Percentiles rank a stretch among this genome's conserved stretches.
These are phyloP conservation scores for Morelia viridis DNA, from an alignment of 2,797 vertebrate genomes.

Conservation along the genomic window DNA sequence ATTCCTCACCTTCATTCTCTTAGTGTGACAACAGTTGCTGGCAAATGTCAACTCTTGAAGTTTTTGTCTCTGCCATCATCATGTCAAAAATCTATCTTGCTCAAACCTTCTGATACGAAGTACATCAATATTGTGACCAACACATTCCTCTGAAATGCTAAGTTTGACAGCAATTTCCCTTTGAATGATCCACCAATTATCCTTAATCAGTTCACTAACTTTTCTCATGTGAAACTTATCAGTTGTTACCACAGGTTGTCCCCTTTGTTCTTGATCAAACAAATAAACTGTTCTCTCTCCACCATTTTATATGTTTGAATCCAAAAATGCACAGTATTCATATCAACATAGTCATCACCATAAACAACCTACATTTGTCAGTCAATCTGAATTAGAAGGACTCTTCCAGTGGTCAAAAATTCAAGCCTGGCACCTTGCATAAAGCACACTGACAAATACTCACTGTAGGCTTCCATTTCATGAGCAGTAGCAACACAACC, in stretches of 20 bases:
- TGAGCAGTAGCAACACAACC: not conserved
- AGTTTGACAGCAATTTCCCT: not conserved
- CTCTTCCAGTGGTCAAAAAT: not conserved
- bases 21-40: not conserved
- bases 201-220: not conserved
- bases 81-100: not conserved
- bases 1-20: not conserved
- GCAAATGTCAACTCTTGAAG: not conserved
- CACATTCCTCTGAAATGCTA: not conserved
- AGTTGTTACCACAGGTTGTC: not conserved
- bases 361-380: not conserved
- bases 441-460: not conserved
- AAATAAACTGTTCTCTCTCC: not conserved
- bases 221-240: not conserved
- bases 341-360: not conserved
- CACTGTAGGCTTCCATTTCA: not conserved
- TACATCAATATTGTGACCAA: not conserved
- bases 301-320: not conserved
- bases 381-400: not conserved
- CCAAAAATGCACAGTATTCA: not conserved
- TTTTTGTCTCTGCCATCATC: not conserved
- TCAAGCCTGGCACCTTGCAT: not conserved
- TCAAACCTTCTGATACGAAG: not conserved
- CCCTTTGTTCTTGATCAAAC: not conserved
- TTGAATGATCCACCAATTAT: not conserved